phyloP scores from a whole-genome alignment of 2,888 invertebrate genomes.

The Tetramorium bicarinatum region DNA sequence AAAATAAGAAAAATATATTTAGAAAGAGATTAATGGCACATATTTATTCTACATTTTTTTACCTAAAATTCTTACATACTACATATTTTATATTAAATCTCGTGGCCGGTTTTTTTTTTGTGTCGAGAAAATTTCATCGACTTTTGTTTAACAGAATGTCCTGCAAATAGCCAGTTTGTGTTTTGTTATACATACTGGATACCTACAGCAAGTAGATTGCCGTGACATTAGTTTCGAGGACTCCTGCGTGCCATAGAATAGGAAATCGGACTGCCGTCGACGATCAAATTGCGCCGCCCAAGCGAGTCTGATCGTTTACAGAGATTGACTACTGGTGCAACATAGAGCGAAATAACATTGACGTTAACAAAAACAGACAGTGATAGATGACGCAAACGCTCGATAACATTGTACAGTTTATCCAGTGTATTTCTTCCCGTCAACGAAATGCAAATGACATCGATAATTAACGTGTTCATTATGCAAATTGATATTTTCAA shows the following conservation, averaged over 20 bases:
- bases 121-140: not conserved
- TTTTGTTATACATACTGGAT: constrained; percentile 54
- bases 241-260: constrained; percentile 59
- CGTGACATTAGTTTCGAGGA: constrained; percentile 76
- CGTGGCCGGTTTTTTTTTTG: not conserved
- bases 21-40: not conserved
- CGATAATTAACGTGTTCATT: constrained; percentile 42
- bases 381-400: constrained; percentile 50
- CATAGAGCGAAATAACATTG: constrained; percentile 41
- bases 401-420: constrained; percentile 35
- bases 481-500: constrained; percentile 35
- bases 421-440: constrained; percentile 37
- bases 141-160: not conserved
- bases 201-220: constrained; percentile 59
- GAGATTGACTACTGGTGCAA: constrained; percentile 39
- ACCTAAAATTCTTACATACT: not conserved
- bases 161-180: constrained; percentile 35
- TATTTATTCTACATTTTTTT: not conserved
- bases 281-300: not conserved
- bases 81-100: constrained; percentile 1
- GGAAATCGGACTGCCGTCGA: constrained; percentile 11
- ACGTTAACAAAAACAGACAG: constrained; percentile 41
- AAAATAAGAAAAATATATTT: not conserved
- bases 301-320: constrained; percentile 35
- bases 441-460: constrained; percentile 42